A percentile compares a stretch with the other conserved stretches of the same genome.
Conservation (phyloP, 2,888 invertebrate species). For the Cephus pygmeus region DNA sequence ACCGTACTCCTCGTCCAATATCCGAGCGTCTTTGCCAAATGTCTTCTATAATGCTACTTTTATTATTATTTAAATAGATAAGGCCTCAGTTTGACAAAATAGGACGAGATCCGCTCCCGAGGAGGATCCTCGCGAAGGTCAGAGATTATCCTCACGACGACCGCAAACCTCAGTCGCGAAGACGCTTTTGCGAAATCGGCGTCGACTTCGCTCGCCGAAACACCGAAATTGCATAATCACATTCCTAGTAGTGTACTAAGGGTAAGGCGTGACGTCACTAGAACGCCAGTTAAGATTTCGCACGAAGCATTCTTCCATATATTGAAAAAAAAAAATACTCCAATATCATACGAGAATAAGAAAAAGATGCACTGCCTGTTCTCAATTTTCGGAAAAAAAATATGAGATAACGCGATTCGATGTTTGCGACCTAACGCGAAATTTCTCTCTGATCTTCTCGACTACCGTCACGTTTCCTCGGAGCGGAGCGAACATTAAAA, state of each 20-base stretch:
- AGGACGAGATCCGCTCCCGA: constrained; percentile 50
- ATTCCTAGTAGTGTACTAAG: neutral
- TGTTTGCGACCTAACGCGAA: neutral
- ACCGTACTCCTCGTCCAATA: neutral
- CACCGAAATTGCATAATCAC: neutral
- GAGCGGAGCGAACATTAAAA: constrained; percentile 49
- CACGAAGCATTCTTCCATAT: neutral
- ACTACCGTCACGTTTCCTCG: constrained; percentile 19
- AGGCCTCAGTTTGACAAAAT: constrained; percentile 56
- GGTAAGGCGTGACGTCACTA: neutral
- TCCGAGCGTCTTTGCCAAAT: constrained; percentile 45
- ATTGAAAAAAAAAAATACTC: neutral
- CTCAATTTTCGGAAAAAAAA: neutral
- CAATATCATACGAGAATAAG: neutral
- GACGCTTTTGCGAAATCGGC: neutral
- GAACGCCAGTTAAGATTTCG: neutral
- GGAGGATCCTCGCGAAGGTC: neutral
- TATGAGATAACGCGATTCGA: neutral
- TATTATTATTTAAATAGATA: constrained; percentile 58
- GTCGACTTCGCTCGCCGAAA: neutral
- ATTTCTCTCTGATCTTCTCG: neutral
- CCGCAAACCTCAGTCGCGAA: neutral
- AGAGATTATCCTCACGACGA: neutral
- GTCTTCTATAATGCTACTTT: constrained; percentile 54
- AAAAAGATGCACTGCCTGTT: neutral